phyloP scores from a whole-genome alignment of 2,797 vertebrate species.

The Pelochelys cantorii region DNA sequence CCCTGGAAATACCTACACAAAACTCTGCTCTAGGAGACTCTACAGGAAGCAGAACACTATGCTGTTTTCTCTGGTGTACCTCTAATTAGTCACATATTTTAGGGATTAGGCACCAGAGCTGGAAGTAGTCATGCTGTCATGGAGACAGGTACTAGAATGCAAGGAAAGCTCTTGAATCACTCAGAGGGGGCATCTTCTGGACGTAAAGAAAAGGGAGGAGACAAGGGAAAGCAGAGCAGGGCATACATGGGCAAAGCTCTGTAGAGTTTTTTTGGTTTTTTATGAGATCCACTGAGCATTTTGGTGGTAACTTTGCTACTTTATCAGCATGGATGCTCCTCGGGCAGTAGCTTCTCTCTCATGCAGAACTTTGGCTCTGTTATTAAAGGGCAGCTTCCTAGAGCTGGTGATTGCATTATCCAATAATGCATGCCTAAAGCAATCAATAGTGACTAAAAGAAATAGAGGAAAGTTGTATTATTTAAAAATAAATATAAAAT shows the following conservation, averaged over 20 bases:
- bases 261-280: neutral
- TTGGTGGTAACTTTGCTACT: constrained; percentile 41
- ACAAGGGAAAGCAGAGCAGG: neutral
- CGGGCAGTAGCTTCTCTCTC: constrained; percentile 19
- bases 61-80: neutral
- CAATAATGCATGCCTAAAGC: constrained; percentile 23
- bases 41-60: neutral
- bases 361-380: neutral
- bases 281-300: constrained; percentile 24
- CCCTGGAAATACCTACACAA: neutral
- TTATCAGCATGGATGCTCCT: neutral
- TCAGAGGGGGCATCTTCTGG: neutral
- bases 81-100: constrained; percentile 56
- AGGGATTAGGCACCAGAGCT: constrained; percentile 6
- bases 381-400: constrained; percentile 24
- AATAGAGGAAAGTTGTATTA: neutral
- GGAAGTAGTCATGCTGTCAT: constrained; percentile 21
- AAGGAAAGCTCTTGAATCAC: neutral
- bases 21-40: neutral
- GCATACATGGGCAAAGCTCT: neutral
- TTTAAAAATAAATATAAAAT: neutral
- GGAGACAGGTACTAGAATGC: constrained; percentile 39
- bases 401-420: neutral
- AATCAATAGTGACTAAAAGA: neutral
- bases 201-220: neutral